Conservation (phyloP, 2,888 invertebrate species). For the Plagiodera versicolora region DNA sequence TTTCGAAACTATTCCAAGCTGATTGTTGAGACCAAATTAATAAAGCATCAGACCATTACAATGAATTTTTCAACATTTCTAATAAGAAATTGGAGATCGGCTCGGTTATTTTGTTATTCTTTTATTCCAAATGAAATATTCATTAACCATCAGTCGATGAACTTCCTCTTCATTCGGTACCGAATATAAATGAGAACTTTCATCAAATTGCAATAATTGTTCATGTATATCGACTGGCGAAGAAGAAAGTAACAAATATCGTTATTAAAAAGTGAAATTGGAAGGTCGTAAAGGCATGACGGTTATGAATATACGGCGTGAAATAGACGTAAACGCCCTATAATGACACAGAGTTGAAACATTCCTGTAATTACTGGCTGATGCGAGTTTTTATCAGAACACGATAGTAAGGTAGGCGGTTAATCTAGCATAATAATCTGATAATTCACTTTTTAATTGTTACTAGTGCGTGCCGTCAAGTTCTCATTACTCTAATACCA, state of each 20-base stretch:
- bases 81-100: neutral
- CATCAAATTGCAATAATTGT: neutral
- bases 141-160: neutral
- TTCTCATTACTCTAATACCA: neutral
- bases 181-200: neutral
- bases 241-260: neutral
- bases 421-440: neutral
- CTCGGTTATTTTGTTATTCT: neutral
- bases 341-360: neutral
- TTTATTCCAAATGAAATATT: neutral
- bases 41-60: neutral
- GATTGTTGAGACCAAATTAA: neutral
- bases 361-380: neutral
- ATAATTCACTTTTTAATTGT: neutral
- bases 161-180: neutral
- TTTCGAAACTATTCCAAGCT: no score
- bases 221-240: neutral
- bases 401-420: neutral
- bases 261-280: neutral
- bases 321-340: neutral
- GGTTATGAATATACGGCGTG: no score
- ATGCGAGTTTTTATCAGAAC: neutral
- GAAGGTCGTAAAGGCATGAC: neutral
- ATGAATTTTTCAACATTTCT: neutral
- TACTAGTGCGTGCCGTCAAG: neutral